Base-by-base conservation (phyloP, 2,888 invertebrate genomes). In the Empis livida region DNA sequence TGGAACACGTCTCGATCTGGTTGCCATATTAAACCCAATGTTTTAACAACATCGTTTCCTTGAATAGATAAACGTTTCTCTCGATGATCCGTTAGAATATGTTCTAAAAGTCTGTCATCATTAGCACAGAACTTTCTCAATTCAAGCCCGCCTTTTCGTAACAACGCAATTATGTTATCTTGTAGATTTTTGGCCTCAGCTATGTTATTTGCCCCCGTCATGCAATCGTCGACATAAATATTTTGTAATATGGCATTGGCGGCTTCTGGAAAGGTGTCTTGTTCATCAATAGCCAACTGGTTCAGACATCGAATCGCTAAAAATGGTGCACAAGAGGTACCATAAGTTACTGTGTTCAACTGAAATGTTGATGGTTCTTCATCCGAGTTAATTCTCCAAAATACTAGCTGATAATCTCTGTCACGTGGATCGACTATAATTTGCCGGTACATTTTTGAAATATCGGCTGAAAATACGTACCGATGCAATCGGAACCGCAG, bases 171-270 rank as follows among this genome's bases (percentile, higher is more conserved):
- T 5, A 57, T 8, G 13, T 53, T 43, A 3, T 23, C 10, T 41
- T 50, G 49, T 11, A 52, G 39, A 23, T 38, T n/a, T n/a, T 46
- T 42, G 17, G 54, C 50, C 30, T 54, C 42, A 10, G 44, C 13
- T 17, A 51, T 17, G 17, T 37, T 39, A 40, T 55, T 43, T 11
- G 49, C 46, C 2, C 54, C 54, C 13, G 47, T 52, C 47, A 54
- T 50, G 5, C 54, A 44, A 35, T 57, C 53, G 40, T 55, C 54
- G 13, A 56, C 50, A 42, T 56, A 55, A 32, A 50, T 51, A 17
- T 54, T 49, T 3, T 49, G 43, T 40, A 16, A n/a, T 9, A 54
- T 31, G 9, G 44, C 40, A 13, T 44, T 15, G 11, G 51, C 42
- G 14, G 56, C 57, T 11, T 45, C 1, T 0, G 56, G 55, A 44